Evolutionary conservation across 2,888 invertebrate species (phyloP).

Genomic region (Aphidoletes aphidimyza): DNA sequence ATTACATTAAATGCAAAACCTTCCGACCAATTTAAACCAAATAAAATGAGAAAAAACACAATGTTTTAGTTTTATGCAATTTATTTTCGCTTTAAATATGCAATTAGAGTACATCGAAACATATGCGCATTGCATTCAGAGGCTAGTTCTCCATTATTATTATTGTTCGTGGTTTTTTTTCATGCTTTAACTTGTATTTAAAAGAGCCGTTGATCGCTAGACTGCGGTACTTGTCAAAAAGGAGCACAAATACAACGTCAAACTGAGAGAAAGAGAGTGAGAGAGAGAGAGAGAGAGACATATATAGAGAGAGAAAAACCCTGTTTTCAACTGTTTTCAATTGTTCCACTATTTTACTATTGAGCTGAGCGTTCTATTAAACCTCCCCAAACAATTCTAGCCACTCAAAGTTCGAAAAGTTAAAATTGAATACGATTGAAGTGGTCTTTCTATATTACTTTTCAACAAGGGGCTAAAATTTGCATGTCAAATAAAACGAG

Average conservation of each 20-base stretch:
- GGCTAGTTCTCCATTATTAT: slow-evolving; percentile 23
- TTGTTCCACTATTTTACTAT: no score
- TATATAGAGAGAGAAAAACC: no score
- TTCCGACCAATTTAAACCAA: not conserved
- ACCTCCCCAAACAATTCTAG: no score
- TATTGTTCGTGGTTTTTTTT: not conserved
- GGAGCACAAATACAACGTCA: no score
- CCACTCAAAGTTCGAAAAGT: not conserved
- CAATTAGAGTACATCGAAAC: not conserved
- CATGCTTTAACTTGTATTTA: not conserved
- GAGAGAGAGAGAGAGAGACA: not conserved
- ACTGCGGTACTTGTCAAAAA: not conserved
- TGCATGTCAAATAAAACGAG: no score
- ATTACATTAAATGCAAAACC: slow-evolving; percentile 9
- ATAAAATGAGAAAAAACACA: not conserved
- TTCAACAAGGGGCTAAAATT: not conserved
- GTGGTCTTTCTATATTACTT: not conserved
- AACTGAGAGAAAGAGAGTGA: no score
- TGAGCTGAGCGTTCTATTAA: no score
- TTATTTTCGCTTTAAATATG: slow-evolving; percentile 34
- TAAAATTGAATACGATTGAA: slow-evolving; percentile 12
- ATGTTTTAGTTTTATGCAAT: slow-evolving; percentile 2
- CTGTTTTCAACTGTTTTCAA: no score
- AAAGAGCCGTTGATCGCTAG: not conserved
- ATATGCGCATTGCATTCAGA: not conserved